Evolutionary conservation across 2,113 vertebrate genomes (phyloP), one percentile per base, ranked within the genome.

Genomic region (Lycocorax pyrrhopterus): DNA sequence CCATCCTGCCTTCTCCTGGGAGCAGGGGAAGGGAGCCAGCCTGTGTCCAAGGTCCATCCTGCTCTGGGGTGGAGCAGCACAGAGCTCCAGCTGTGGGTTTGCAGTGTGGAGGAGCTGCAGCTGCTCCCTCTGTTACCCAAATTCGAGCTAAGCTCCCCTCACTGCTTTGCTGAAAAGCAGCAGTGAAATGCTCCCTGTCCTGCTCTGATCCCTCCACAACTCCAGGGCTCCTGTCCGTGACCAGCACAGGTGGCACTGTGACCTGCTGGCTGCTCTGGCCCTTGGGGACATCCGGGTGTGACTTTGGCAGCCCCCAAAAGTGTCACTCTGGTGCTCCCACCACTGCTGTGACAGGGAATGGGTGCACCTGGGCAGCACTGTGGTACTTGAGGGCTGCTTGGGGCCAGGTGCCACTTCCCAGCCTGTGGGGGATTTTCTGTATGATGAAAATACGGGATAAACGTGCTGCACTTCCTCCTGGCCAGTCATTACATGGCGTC

Each of bases 241-340:
- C 66, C 55, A 52, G 30, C 4, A 7, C 55, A 13, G 74, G 20
- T 30, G 6, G 10, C 13, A 8, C 75, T 12, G 79, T 4, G 76
- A 37, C 18, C 5, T 7, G 14, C 59, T 30, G 22, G 68, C 68
- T 30, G 68, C 58, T 72, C 73, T 58, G 68, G 12, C 32, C 47
- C 32, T 63, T 22, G 18, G 18, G n/a, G 47, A 23, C 23, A 11
- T n/a, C 25, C 9, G 10, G 44, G 39, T 0, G 5, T 1, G 7
- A 39, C 26, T 41, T 39, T 17, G 17, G 47, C 23, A 58, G 53
- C 47, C 12, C 32, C 67, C 4, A 5, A 14, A 25, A 41, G 16
- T 23, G 0, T 26, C 3, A 2, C 32, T 41, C 6, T 1, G 0
- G 44, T 32, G 84, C 59, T 84, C 43, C 0, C 2, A 32, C 26